Evolutionary conservation across 2,888 invertebrate genomes (phyloP).

Genomic region (Vesta saturnalis): DNA sequence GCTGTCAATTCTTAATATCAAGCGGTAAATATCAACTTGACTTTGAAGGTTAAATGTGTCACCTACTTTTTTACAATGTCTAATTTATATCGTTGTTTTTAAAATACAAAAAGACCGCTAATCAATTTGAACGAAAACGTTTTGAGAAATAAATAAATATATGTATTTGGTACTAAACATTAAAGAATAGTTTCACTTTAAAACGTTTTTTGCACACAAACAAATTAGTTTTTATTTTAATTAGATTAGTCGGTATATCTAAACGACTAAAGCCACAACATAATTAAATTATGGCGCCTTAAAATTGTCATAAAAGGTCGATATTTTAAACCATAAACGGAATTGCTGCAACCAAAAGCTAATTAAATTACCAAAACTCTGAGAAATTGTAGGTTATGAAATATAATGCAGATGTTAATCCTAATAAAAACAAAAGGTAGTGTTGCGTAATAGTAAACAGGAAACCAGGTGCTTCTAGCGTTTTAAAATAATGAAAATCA

Average conservation of each 20-base stretch:
- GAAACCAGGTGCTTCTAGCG: slow-evolving; percentile 39
- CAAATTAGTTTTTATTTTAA: neutral
- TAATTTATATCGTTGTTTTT: no score
- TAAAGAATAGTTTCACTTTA: no score
- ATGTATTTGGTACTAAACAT: no score
- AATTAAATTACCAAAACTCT: neutral
- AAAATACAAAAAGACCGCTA: no score
- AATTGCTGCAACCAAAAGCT: neutral
- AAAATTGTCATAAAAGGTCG: neutral
- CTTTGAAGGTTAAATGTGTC: no score
- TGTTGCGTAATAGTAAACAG: slow-evolving; percentile 26
- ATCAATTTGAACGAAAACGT: no score
- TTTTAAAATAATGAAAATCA: slow-evolving; percentile 18
- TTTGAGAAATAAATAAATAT: no score
- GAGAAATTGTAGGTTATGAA: neutral
- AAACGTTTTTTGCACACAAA: no score
- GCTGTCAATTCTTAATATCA: no score
- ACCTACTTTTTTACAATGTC: no score
- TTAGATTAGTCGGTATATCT: neutral
- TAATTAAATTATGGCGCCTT: neutral
- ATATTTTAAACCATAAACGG: neutral
- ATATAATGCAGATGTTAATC: slow-evolving; percentile 12
- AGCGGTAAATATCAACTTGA: no score
- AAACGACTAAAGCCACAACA: neutral
- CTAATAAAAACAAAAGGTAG: slow-evolving; percentile 12